Evolutionary conservation across 2,888 invertebrate genomes (phyloP).

Genomic region (Nephrotoma flavescens): DNA sequence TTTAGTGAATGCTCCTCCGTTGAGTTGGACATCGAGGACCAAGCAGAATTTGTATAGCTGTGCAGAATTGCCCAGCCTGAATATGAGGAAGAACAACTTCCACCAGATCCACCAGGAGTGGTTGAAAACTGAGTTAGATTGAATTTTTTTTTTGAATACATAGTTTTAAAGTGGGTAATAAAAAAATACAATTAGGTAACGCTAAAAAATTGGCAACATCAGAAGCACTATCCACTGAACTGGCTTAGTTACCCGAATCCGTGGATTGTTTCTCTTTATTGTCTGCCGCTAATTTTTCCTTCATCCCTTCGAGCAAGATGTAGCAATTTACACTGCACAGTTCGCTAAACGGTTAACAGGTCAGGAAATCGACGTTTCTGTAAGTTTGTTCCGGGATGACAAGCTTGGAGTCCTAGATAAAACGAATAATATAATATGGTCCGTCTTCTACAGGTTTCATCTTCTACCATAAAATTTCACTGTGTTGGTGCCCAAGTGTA

Average conservation of each 20-base stretch:
- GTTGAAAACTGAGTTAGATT: too few species aligned
- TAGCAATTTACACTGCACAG: conserved; percentile 81
- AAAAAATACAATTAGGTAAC: too few species aligned
- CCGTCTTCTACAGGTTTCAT: conserved; percentile 91
- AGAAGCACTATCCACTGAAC: too few species aligned
- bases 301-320: conserved; percentile 73
- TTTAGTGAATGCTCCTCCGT: too few species aligned
- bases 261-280: conserved; percentile 44
- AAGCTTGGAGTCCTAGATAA: conserved; percentile 61
- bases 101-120: too few species aligned
- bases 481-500: conserved; percentile 96
- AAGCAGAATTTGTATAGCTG: too few species aligned
- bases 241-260: conserved; percentile 86
- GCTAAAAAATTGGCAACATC: conserved; percentile 36
- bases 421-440: conserved; percentile 36
- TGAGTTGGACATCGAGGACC: too few species aligned
- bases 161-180: too few species aligned
- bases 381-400: conserved; percentile 82
- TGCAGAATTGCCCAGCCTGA: too few species aligned
- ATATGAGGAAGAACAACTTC: too few species aligned
- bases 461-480: conserved; percentile 96
- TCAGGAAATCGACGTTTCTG: conserved; percentile 80
- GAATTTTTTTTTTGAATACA: too few species aligned
- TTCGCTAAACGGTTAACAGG: conserved; percentile 66
- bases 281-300: conserved; percentile 57